A percentile compares a stretch with the other conserved stretches of the same genome.
These are phyloP conservation scores for Halocynthia roretzi DNA, from an alignment of 23 tunicate species.

Conservation along the genomic window DNA sequence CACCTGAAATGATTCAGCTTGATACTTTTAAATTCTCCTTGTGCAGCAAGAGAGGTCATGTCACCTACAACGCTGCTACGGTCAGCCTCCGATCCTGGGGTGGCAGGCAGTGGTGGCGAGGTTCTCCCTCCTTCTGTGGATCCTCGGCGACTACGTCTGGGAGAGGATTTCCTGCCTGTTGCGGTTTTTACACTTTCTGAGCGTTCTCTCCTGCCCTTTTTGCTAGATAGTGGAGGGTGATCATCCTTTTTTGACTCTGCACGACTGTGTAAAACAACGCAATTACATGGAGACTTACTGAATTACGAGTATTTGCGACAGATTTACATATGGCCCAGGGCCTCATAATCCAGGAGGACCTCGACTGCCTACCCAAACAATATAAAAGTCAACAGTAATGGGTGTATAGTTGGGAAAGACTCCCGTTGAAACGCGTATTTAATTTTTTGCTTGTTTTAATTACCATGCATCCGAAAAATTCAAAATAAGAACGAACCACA, in stretches of 20 bases:
- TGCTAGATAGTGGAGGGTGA: slow-evolving; percentile 34
- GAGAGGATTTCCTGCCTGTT: slow-evolving; percentile 59
- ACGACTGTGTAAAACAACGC: slow-evolving; percentile 14
- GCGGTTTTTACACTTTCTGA: slow-evolving; percentile 34
- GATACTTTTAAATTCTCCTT: slow-evolving; percentile 41
- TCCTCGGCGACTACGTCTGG: slow-evolving; percentile 60
- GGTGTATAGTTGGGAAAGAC: not conserved
- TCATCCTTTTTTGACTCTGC: slow-evolving; percentile 72
- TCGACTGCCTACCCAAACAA: not conserved
- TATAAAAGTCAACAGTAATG: not conserved
- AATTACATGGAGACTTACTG: not conserved
- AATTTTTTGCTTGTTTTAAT: too few species aligned
- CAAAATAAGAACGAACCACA: too few species aligned
- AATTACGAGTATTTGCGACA: too few species aligned
- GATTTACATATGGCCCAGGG: too few species aligned
- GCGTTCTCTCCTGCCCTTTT: slow-evolving; percentile 41
- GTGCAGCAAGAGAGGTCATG: not conserved
- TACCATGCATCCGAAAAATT: too few species aligned
- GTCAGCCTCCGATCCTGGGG: slow-evolving; percentile 88
- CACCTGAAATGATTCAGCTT: slow-evolving; percentile 83
- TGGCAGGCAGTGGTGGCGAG: slow-evolving; percentile 61
- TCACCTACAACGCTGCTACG: slow-evolving; percentile 71
- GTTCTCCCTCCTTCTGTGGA: slow-evolving; percentile 58
- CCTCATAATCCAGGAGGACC: too few species aligned
- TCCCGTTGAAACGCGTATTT: too few species aligned